phyloP scores from a whole-genome alignment of 2,888 invertebrate species.

The Phaonia tiefii region DNA sequence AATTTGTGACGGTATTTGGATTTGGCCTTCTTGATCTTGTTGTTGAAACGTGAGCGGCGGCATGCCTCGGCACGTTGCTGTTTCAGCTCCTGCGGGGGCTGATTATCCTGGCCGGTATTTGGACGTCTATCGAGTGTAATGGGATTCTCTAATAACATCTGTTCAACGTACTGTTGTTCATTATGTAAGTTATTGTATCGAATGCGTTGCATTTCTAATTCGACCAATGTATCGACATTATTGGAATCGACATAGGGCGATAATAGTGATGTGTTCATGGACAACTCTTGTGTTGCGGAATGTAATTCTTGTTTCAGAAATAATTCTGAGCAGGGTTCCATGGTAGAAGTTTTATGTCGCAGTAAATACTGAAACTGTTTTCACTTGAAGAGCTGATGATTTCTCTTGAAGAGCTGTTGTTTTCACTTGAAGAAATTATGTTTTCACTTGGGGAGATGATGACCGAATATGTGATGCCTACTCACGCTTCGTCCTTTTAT shows the following conservation, averaged over 20 bases:
- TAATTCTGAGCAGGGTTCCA: background rate
- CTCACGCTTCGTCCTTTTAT: no score
- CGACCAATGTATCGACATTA: constrained; percentile 71
- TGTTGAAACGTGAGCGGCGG: constrained; percentile 75
- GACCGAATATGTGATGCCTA: no score
- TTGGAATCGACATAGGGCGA: constrained; percentile 6
- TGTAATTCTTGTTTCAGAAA: background rate
- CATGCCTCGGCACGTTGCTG: constrained; percentile 74
- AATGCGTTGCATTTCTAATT: constrained; percentile 71
- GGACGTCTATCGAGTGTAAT: constrained; percentile 73
- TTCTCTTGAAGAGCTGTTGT: no score
- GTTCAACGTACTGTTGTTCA: constrained; percentile 74
- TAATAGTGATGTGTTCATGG: background rate
- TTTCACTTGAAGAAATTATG: no score
- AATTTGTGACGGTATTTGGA: constrained; percentile 74
- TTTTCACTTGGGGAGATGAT: no score
- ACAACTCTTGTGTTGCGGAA: constrained; percentile 5
- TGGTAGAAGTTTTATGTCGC: background rate
- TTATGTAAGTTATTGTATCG: constrained; percentile 70
- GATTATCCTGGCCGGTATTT: constrained; percentile 34
- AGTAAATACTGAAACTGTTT: background rate
- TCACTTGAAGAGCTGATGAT: no score
- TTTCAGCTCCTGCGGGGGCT: constrained; percentile 12
- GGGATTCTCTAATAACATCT: constrained; percentile 74
- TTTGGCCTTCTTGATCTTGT: constrained; percentile 77